Evolutionary conservation across 2,113 vertebrate species (phyloP), one percentile per base, ranked within the genome.

Genomic region (Urocynchramus pylzowi): DNA sequence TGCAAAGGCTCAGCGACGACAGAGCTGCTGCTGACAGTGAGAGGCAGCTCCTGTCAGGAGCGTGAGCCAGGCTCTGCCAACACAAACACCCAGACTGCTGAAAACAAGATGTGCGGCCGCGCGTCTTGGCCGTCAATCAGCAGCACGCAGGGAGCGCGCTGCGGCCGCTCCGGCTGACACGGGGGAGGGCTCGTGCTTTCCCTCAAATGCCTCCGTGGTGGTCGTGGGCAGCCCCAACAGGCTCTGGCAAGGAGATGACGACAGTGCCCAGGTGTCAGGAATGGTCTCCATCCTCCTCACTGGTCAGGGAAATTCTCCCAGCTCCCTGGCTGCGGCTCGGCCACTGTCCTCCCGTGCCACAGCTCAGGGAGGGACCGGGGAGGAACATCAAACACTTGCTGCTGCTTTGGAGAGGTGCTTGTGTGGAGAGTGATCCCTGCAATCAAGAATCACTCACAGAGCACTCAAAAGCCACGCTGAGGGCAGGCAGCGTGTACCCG

Each of bases 11-110:
- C 49, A 21, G 89, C 2, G 1, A 53, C 6, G 2, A 65, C n/a
- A 47, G 89, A 91, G 76, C 80, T 60, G 89, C 75, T 4, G 22
- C 86, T 92, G 95, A 89, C 93, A 94, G 91, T 37, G 81, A 83
- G 84, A 97, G 85, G 95, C 92, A 95, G 93, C 79, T 95, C 88
- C 79, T 52, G 85, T 92, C 16, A 4, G 37, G 64, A 85, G 95
- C 24, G 16, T 88, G 84, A 95, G 87, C 87, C 82, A 90, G 79
- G 85, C 91, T 93, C 90, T 94, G 95, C 91, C 95, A 96, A 94
- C 93, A 90, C 94, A 90, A 94, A 96, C 73, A 93, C 89, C 3
- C 20, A 91, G 70, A 59, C 1, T 52, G 85, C 87, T 84, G 92
- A 70, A 96, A 94, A 95, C 95, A 90, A 86, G 95, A 52, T 10